Conservation (phyloP, 2,797 vertebrate genomes). For the Thunnus albacares region DNA sequence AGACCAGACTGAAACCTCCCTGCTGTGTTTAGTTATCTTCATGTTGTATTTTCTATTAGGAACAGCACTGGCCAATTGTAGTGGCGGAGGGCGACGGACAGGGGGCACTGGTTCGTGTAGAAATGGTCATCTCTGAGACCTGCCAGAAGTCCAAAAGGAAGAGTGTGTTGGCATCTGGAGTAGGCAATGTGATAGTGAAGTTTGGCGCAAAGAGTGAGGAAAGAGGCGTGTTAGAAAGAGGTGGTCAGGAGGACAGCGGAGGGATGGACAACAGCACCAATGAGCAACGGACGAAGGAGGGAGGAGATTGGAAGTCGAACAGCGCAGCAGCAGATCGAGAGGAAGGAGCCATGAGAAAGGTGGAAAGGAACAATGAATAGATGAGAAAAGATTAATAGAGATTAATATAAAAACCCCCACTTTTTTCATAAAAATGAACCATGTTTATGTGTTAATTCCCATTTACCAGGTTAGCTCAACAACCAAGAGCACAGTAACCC, state of each 20-base stretch:
- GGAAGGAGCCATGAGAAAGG: slow-evolving; percentile 88
- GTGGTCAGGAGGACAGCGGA: slow-evolving; percentile 73
- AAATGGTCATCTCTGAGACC: slow-evolving; percentile 95
- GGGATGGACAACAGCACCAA: slow-evolving; percentile 87
- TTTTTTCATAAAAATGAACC: neutral
- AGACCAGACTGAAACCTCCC: neutral
- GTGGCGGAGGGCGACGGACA: slow-evolving; percentile 94
- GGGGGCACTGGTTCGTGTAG: slow-evolving; percentile 92
- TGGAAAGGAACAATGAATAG: slow-evolving; percentile 30
- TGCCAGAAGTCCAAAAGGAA: slow-evolving; percentile 98
- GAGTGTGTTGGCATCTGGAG: slow-evolving; percentile 92
- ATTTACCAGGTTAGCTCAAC: slow-evolving; percentile 86
- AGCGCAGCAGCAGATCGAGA: slow-evolving; percentile 84
- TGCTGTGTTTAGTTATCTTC: neutral
- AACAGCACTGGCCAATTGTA: slow-evolving; percentile 90
- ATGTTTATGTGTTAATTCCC: neutral
- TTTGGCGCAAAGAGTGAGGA: slow-evolving; percentile 88
- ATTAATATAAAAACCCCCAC: neutral
- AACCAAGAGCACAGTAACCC: slow-evolving; percentile 83
- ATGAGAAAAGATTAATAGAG: neutral
- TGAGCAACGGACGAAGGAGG: slow-evolving; percentile 87
- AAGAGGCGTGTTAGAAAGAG: slow-evolving; percentile 75
- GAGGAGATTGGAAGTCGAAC: slow-evolving; percentile 87
- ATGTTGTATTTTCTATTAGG: slow-evolving; percentile 69
- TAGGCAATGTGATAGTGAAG: slow-evolving; percentile 91